Evolutionary conservation across 2,888 invertebrate genomes (phyloP).

Genomic region (Laspeyria flexula): DNA sequence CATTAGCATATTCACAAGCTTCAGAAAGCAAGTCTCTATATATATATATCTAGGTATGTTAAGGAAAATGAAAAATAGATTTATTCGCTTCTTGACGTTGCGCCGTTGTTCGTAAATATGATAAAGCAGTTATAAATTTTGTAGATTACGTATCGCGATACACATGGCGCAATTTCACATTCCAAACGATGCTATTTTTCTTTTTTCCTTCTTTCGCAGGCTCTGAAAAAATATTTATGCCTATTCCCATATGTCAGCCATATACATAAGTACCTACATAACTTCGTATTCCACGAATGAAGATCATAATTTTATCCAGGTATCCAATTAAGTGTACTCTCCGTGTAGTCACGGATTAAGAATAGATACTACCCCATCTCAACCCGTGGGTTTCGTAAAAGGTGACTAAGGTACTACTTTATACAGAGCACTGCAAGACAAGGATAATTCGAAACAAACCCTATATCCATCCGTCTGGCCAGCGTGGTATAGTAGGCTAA

Average conservation of each 20-base stretch:
- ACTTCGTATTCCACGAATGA: not conserved
- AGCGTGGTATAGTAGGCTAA: no score
- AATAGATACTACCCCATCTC: no score
- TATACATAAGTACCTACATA: not conserved
- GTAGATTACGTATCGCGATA: conserved; percentile 36
- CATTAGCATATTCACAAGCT: no score
- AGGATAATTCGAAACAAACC: no score
- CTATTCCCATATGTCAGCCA: not conserved
- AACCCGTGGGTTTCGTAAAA: no score
- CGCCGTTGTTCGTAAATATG: conserved; percentile 21
- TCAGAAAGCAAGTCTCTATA: no score
- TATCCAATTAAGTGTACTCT: not conserved
- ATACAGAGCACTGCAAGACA: no score
- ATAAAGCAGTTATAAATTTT: conserved; percentile 44
- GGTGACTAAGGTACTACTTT: no score
- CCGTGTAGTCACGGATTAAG: not conserved
- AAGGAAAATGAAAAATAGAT: not conserved
- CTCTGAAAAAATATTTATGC: not conserved
- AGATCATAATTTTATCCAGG: not conserved
- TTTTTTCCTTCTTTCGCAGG: conserved; percentile 36
- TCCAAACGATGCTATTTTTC: conserved; percentile 49
- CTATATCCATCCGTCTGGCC: no score
- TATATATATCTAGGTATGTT: no score
- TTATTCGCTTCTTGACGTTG: not conserved
- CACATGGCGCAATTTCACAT: conserved; percentile 44